Base-by-base conservation (phyloP, 1,140 invertebrate genomes). In the Marisa cornuarietis region DNA sequence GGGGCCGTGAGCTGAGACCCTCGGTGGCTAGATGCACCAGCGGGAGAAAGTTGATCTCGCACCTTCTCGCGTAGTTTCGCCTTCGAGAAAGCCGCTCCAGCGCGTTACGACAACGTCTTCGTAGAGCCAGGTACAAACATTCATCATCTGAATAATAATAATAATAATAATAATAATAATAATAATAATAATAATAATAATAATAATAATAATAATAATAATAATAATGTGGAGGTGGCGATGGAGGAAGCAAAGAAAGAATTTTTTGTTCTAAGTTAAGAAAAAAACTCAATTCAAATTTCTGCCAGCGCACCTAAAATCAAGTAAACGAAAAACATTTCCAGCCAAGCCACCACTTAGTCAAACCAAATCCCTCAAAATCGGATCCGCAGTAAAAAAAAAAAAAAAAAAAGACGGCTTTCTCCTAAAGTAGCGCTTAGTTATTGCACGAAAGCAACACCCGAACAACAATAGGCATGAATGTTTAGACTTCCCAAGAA, bases 21-120 rank as follows among this genome's bases (percentile, higher is more conserved):
- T 63, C 68, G 8, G 24, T 81, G 75, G 80, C 75, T 20, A 84
- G 72, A 61, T 90, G 85, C 14, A 92, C 91, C 54, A 91, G 81
- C 0, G 92, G 92, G 16, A 92, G 84, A 81, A 92, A 92, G 85
- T 92, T 91, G 74, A 92, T 91, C 80, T 92, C 91, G 80, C 92
- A 92, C n/a, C 90, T 84, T 72, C 86, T 80, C 24, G 87, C 88
- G 80, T 85, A 87, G 78, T 90, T 89, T 31, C 88, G 83, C 62
- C 87, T 76, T 42, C 84, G 82, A 42, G 81, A 84, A 4, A 85
- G 82, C 42, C 85, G 62, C 62, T 87, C 86, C 66, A 91, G 80
- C 14, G 87, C 85, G 77, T 92, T 91, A 72, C 88, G 87, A 76
- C 91, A 92, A 61, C 90, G 84, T 61, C 86, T 85, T 79, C 90